A percentile compares a stretch with the other conserved stretches of the same genome.
These are phyloP conservation scores for Cantharis flavilabris DNA, from an alignment of 2,888 invertebrate species.

Conservation along the genomic window DNA sequence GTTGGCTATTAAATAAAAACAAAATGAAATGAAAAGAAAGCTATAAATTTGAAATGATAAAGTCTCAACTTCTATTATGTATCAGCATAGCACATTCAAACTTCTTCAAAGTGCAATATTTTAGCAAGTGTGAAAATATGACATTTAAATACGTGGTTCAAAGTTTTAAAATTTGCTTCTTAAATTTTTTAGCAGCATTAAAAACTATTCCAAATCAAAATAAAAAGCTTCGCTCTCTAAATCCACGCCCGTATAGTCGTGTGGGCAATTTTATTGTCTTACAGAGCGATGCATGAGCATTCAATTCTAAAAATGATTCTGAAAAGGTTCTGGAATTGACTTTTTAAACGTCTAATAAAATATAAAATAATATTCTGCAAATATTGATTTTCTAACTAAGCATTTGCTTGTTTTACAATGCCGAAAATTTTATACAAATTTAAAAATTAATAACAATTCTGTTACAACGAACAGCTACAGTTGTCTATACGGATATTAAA, in stretches of 20 bases:
- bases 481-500: background rate
- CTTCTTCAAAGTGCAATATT: conserved; percentile 5
- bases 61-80: conserved; percentile 8
- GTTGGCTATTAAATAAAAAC: background rate
- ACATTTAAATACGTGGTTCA: background rate
- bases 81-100: conserved; percentile 11
- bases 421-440: background rate
- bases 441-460: background rate
- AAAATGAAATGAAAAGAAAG: background rate
- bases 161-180: background rate
- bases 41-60: conserved; percentile 4
- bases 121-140: conserved; percentile 6
- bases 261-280: background rate
- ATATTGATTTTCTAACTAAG: background rate
- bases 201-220: background rate
- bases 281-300: background rate
- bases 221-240: background rate
- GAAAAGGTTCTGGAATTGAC: background rate
- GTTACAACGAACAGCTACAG: background rate
- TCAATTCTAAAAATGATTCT: background rate
- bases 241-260: background rate
- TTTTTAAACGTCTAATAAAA: background rate
- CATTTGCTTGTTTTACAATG: background rate
- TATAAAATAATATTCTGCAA: background rate
- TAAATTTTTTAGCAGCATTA: background rate